These are phyloP conservation scores for Buphagus erythrorhynchus DNA, from an alignment of 2,797 vertebrate genomes.

Conservation along the genomic window DNA sequence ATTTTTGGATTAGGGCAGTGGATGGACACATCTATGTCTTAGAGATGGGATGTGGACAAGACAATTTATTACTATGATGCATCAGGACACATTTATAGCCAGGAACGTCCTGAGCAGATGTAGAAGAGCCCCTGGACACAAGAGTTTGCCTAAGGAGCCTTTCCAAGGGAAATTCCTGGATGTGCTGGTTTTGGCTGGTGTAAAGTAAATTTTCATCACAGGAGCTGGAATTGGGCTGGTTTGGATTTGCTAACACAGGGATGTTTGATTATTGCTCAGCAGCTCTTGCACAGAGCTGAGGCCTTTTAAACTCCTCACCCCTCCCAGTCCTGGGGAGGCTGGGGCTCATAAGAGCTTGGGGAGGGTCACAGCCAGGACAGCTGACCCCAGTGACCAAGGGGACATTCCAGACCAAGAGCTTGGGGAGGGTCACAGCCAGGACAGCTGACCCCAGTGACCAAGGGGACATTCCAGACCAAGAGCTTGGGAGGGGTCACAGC, in stretches of 20 bases:
- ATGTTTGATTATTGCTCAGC: background rate
- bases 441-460: background rate
- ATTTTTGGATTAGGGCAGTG: background rate
- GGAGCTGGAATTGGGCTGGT: background rate
- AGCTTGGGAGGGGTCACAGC: too few species aligned
- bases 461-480: too few species aligned
- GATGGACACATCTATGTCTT: background rate
- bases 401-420: background rate
- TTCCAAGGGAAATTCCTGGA: background rate
- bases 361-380: background rate
- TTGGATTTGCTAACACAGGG: background rate
- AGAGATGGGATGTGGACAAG: background rate
- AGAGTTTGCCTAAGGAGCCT: background rate
- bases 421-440: background rate
- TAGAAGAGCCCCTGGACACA: background rate
- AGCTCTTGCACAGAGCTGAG: background rate
- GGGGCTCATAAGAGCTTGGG: background rate
- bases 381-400: background rate
- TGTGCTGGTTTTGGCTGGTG: background rate
- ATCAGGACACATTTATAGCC: fast-evolving
- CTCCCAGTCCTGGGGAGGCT: background rate
- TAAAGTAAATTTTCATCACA: background rate
- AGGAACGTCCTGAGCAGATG: background rate
- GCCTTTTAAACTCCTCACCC: background rate
- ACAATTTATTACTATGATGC: background rate